phyloP scores from a whole-genome alignment of 2,113 vertebrate species.

The Semnopithecus entellus region DNA sequence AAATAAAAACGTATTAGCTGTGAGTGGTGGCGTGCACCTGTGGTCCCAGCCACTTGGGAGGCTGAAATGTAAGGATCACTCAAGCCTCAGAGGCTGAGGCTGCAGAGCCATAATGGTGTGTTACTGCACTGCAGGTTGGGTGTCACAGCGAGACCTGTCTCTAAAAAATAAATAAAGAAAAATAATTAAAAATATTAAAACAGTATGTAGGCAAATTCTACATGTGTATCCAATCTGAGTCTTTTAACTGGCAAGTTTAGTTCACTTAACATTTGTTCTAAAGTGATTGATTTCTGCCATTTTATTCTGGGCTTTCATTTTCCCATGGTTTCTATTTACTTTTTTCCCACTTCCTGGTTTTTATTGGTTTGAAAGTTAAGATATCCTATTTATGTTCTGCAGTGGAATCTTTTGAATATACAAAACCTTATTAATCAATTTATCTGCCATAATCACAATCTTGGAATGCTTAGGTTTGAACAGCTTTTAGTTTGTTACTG shows the following conservation, averaged over 20 bases:
- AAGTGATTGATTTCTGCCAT: not conserved
- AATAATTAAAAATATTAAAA: no score
- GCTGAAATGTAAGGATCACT: no score
- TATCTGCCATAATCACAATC: not conserved
- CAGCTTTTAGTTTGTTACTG: not conserved
- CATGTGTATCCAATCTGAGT: not conserved
- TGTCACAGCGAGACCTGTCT: no score
- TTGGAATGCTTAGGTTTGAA: not conserved
- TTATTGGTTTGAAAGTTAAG: slow-evolving; percentile 15
- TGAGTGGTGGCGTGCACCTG: no score
- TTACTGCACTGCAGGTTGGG: no score
- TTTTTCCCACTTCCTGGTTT: not conserved
- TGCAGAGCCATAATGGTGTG: no score
- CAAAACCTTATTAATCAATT: not conserved
- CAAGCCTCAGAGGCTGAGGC: no score
- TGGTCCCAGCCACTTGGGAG: no score
- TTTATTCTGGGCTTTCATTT: slow-evolving; percentile 28
- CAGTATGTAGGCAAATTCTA: not conserved
- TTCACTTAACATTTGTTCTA: slow-evolving; percentile 25
- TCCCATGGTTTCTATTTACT: not conserved
- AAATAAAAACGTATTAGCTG: no score
- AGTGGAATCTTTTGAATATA: not conserved
- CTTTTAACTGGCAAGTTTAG: not conserved
- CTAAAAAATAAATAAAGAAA: no score
- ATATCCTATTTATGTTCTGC: not conserved